A percentile compares a stretch with the other conserved stretches of the same genome.
Conservation (phyloP, 2,113 vertebrate species). For the Speoplatyrhinus poulsoni region DNA sequence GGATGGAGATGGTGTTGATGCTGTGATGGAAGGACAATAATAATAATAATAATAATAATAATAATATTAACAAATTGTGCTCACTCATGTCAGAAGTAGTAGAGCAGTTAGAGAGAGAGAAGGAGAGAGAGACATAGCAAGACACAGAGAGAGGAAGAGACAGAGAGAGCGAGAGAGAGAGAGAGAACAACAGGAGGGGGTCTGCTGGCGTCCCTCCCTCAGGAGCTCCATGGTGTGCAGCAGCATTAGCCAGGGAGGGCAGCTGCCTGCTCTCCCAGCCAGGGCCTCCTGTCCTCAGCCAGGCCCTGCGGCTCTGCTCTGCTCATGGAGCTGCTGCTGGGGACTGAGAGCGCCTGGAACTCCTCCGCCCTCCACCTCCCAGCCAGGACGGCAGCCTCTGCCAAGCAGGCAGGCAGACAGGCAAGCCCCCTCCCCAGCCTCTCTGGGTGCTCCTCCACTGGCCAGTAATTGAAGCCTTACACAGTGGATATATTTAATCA, state of each 20-base stretch:
- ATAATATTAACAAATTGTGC: too few species aligned
- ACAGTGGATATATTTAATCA: conserved; percentile 81
- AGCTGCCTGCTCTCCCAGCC: conserved; percentile 64
- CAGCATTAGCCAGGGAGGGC: conserved; percentile 60
- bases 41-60: too few species aligned
- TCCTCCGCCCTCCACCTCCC: conserved; percentile 44
- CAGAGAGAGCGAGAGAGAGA: background rate
- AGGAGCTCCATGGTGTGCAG: conserved; percentile 39
- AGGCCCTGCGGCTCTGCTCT: conserved; percentile 63
- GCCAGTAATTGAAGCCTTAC: conserved; percentile 79
- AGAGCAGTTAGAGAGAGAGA: background rate
- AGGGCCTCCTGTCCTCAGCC: conserved; percentile 54
- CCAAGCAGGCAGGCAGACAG: conserved; percentile 38
- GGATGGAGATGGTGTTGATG: conserved; percentile 28
- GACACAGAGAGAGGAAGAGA: background rate
- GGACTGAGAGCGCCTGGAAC: conserved; percentile 62
- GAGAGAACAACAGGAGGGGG: conserved; percentile 8
- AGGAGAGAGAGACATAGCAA: background rate
- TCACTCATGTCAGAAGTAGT: background rate
- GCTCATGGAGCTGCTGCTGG: conserved; percentile 47
- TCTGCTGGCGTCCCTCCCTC: conserved; percentile 52
- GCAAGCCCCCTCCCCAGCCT: conserved; percentile 45
- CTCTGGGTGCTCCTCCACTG: conserved; percentile 65
- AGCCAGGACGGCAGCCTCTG: conserved; percentile 64
- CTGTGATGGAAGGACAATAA: conserved; percentile 23